Evolutionary conservation across 2,888 invertebrate species (phyloP), one percentile per base, ranked within the genome.

Genomic region (Coleophora flavipennella): DNA sequence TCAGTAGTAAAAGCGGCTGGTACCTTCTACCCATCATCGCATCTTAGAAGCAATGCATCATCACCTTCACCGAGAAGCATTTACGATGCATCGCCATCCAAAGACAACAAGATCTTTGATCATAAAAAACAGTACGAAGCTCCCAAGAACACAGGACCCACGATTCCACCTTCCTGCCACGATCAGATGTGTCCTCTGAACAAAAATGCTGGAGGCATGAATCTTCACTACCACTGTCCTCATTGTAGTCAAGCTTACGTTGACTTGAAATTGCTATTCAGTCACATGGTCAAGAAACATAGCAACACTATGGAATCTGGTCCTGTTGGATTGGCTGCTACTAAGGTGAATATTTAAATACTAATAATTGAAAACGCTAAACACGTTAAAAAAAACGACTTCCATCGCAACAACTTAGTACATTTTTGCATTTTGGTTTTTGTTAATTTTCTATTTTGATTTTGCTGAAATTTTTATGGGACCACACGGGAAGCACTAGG

Each of bases 1-100:
- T 85, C 90, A 93, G 92, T 94, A 88, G 93, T 95, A 87, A 95
- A 94, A 91, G 93, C 95, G 80, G 90, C 93, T 65, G 95, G 95
- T 77, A 95, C 95, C 75, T 95, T 93, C 87, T 95, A 93, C 85
- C 95, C 95, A 67, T 89, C 94, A 60, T 92, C 91, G 56, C 84
- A 85, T 44, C 73, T 84, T 64, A 69, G 88, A 67, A 86, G 85
- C 77, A 85, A 86, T 53, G 71, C 87, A 42, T 85, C 84, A 50
- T 83, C 85, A 39, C 77, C 84, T 45, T 80, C 86, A 56, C 81
- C 86, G 39, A 70, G 88, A 59, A 85, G 86, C 55, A 79, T 79
- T 46, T 86, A 87, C 66, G 87, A 87, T 52, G 79, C 77, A 27
- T 78, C 80, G 38, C 80, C 79, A 49, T 87, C 87, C 44, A 88